Base-by-base conservation (phyloP, 2,797 vertebrate species). In the Phoxinus dragarum region DNA sequence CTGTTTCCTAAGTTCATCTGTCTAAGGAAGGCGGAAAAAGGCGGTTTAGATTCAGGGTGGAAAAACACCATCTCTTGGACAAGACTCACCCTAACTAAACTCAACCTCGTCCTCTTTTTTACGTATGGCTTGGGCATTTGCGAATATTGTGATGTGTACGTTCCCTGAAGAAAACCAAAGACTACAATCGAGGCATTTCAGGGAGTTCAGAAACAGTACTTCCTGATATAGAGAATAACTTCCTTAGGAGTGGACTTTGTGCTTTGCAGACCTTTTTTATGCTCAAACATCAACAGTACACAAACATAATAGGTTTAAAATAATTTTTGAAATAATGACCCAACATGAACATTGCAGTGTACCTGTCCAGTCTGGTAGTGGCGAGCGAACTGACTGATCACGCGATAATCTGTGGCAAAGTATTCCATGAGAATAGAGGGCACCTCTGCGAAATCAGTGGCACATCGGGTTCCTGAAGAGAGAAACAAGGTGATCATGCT, bases 381-480 rank as follows among this genome's bases (percentile, higher is more conserved):
- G 5, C 96, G 97, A 85, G 98, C 98, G 91, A 99, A 99, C 89
- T 97, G 97, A 92, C 95, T 97, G 88, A 99, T 94, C 75, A 99
- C 98, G 77, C 98, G 94, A 88, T 97, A 98, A 91, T 99, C 98
- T 21, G 95, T 97, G 82, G 98, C 98, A 92, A 99, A 99, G 90
- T 97, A 99, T 89, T 99, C 98, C 98, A 99, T 99, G 84, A 99
- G 94, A 90, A 99, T 97, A 82, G 98, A 99, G 0, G 98, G 98
- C 34, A 99, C 98, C 93, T 99, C 98, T 2, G 98, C 98, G 86
- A 99, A 99, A 93, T 99, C 98, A 19, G 98, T 99, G 1, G 98
- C 91, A 94, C 98, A 99, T 90, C 98, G 96, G 87, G 98, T 99
- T 91, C 98, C 98, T 99, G 73, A 38, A 87, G 36, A 85, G n/a